These are phyloP conservation scores for Xerus rutilus DNA, from an alignment of 2,797 vertebrate genomes.

Conservation along the genomic window DNA sequence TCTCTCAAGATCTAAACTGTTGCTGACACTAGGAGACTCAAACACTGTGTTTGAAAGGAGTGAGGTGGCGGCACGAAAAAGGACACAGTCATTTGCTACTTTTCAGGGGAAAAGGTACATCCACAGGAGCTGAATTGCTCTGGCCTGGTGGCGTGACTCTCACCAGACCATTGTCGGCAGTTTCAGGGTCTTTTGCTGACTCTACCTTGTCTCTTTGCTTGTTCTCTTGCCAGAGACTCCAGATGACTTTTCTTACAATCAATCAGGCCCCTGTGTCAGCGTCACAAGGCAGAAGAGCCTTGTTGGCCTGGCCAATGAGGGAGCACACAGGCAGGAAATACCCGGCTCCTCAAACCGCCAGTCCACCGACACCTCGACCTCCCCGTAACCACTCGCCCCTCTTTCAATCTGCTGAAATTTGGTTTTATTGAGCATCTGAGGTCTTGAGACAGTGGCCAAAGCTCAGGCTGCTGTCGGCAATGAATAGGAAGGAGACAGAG, in stretches of 20 bases:
- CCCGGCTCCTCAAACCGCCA: not conserved
- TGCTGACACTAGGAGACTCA: not conserved
- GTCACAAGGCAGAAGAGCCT: not conserved
- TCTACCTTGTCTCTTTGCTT: not conserved
- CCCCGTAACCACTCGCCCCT: no score
- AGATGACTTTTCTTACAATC: not conserved
- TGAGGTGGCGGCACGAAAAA: not conserved
- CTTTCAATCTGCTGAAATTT: fast-evolving
- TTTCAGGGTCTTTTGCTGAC: not conserved
- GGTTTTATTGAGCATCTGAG: not conserved
- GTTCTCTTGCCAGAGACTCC: not conserved
- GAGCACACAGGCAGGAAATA: not conserved
- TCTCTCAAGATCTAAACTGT: not conserved
- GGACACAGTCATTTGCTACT: fast-evolving
- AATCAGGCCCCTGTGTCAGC: not conserved
- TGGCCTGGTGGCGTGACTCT: fast-evolving
- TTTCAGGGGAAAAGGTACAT: not conserved
- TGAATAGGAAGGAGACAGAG: no score
- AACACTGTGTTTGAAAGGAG: not conserved
- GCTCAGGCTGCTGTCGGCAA: not conserved
- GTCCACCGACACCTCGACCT: not conserved
- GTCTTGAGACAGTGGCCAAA: fast-evolving
- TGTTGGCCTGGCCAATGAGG: not conserved
- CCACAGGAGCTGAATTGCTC: fast-evolving
- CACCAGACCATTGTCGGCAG: not conserved